Evolutionary conservation across 2,113 vertebrate genomes (phyloP).

Genomic region (Pipra filicauda): DNA sequence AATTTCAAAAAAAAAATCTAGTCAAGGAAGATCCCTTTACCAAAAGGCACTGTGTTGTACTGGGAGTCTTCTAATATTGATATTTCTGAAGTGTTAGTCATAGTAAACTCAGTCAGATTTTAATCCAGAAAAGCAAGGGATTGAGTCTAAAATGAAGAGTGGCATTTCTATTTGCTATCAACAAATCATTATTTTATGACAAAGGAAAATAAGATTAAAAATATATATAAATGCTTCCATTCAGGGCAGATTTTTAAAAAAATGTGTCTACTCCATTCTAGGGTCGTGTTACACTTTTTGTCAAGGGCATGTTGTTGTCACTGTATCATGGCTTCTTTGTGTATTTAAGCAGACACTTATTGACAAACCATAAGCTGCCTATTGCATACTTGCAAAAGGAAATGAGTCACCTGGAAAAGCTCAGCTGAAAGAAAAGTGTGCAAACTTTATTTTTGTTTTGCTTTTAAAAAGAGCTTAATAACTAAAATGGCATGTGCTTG

Average conservation of each 20-base stretch:
- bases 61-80: background rate
- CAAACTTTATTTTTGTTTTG: background rate
- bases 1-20: background rate
- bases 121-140: background rate
- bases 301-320: background rate
- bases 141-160: background rate
- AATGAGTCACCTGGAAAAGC: constrained; percentile 22
- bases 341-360: background rate
- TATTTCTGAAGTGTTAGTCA: background rate
- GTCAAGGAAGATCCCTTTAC: background rate
- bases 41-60: background rate
- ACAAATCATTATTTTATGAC: background rate
- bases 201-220: background rate
- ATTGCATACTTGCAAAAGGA: background rate
- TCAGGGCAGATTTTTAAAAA: background rate
- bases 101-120: background rate
- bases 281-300: background rate
- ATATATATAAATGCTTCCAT: background rate
- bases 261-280: background rate
- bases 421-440: background rate
- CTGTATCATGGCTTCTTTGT: background rate
- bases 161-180: background rate
- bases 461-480: background rate
- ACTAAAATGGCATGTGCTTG: background rate
- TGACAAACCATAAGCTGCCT: background rate